Conservation (phyloP, 2,888 invertebrate genomes). For the Apeira syringaria region DNA sequence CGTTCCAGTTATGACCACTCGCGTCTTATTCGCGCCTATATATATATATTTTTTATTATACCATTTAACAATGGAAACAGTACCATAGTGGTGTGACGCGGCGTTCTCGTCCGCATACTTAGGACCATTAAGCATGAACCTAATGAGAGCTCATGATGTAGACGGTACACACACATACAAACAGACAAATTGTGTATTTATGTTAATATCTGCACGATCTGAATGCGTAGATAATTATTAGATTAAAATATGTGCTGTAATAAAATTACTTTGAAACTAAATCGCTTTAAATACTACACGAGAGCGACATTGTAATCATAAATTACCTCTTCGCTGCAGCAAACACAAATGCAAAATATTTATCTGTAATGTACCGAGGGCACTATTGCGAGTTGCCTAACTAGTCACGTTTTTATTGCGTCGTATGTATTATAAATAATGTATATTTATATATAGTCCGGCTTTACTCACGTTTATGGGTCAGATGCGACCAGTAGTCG, state of each 20-base stretch:
- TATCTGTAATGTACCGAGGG: too few relatives aligned
- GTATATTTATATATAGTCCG: too few relatives aligned
- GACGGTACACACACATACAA: slow-evolving; percentile 33
- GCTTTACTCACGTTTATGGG: too few relatives aligned
- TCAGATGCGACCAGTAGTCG: too few relatives aligned
- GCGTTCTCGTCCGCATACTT: slow-evolving; percentile 74
- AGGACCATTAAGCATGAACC: slow-evolving; percentile 70
- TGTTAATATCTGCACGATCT: slow-evolving; percentile 17
- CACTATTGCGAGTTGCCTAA: too few relatives aligned
- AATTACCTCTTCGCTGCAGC: too few relatives aligned
- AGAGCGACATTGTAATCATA: not conserved
- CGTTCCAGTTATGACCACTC: too few relatives aligned
- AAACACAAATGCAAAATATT: too few relatives aligned
- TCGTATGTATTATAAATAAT: too few relatives aligned
- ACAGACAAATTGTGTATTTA: slow-evolving; percentile 25
- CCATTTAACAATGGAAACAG: slow-evolving; percentile 30
- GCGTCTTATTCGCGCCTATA: too few relatives aligned
- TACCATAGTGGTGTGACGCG: slow-evolving; percentile 39
- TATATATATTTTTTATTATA: too few relatives aligned
- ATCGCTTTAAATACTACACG: not conserved
- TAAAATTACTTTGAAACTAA: slow-evolving; percentile 3
- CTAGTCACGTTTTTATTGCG: too few relatives aligned
- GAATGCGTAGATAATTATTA: slow-evolving; percentile 10
- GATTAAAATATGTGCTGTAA: slow-evolving; percentile 5
- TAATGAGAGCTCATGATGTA: slow-evolving; percentile 65